These are phyloP conservation scores for Scolopax bukidnonensis DNA, from an alignment of 2,797 vertebrate species.

Conservation along the genomic window DNA sequence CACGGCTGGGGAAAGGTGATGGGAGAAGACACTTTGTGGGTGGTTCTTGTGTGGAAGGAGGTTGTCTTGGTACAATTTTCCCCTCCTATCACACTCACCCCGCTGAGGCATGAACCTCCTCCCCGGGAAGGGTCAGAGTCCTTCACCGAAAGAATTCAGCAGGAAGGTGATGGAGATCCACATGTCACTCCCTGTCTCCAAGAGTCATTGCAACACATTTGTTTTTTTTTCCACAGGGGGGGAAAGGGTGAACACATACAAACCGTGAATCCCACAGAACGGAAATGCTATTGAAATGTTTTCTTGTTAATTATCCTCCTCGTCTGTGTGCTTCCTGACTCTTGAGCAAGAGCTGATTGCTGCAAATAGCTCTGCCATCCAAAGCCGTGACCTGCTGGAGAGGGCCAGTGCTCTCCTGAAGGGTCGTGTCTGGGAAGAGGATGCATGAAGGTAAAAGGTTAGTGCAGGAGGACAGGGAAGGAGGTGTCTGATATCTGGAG, in stretches of 20 bases:
- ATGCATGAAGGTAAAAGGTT: neutral
- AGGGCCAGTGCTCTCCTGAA: neutral
- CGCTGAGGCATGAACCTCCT: neutral
- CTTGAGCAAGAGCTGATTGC: conserved; percentile 29
- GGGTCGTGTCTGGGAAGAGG: neutral
- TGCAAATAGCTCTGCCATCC: neutral
- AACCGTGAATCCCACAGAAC: fast-evolving
- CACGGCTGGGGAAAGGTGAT: neutral
- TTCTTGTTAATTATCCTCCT: neutral
- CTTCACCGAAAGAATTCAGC: neutral
- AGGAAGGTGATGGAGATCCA: conserved; percentile 23
- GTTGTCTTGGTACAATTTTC: neutral
- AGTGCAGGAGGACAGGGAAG: neutral
- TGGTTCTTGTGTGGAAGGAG: neutral
- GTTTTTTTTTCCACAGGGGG: neutral
- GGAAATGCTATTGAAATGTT: neutral
- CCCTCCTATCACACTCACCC: neutral
- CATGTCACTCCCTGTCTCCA: neutral
- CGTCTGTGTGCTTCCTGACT: neutral
- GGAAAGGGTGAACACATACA: neutral
- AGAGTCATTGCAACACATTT: neutral
- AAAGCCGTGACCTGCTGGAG: neutral
- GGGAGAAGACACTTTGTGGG: neutral
- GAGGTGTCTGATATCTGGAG: neutral
- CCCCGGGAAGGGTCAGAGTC: neutral